Evolutionary conservation across 2,113 vertebrate genomes (phyloP).

Genomic region (Bettongia penicillata): DNA sequence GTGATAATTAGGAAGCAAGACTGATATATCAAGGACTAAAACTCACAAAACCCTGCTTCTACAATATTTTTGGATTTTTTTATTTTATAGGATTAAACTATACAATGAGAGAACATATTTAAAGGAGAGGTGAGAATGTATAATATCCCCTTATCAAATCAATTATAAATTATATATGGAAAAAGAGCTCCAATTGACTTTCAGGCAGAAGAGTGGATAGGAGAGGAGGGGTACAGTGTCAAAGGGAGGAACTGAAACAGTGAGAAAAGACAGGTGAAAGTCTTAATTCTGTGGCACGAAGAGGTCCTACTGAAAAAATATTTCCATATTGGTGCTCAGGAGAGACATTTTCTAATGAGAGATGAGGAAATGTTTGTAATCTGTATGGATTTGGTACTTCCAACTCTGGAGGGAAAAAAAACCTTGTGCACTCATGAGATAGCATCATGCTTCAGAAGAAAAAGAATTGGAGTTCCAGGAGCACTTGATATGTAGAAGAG

Average conservation of each 20-base stretch:
- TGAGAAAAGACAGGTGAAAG: neutral
- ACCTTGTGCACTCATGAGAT: neutral
- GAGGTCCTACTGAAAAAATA: neutral
- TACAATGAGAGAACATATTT: neutral
- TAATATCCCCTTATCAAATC: neutral
- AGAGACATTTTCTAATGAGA: neutral
- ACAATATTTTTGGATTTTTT: no score
- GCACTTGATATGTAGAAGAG: neutral
- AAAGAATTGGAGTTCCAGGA: neutral
- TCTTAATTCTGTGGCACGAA: neutral
- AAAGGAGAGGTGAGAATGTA: neutral
- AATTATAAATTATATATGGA: neutral
- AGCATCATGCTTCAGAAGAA: neutral
- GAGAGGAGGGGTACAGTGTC: neutral
- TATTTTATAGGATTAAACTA: neutral
- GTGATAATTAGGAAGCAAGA: neutral
- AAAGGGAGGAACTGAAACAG: neutral
- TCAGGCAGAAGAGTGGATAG: neutral
- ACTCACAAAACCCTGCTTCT: neutral
- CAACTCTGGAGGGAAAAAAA: neutral
- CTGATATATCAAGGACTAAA: neutral
- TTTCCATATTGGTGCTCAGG: neutral
- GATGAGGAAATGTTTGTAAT: neutral
- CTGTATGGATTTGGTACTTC: neutral
- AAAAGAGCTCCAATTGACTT: neutral